Conservation (phyloP, 2,888 invertebrate genomes). For the Drosophila pegasa region DNA sequence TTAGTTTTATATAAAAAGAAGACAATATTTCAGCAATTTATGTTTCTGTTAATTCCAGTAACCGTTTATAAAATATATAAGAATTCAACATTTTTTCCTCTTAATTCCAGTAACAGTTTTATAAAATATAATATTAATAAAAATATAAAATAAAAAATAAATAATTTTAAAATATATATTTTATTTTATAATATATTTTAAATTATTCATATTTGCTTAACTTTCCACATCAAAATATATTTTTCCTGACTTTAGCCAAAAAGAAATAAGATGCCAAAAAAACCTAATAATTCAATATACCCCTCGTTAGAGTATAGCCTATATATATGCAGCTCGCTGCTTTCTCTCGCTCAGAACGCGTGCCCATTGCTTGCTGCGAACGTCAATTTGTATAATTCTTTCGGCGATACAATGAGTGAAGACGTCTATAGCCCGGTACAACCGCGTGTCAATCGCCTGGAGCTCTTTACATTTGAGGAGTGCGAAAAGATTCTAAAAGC, state of each 20-base stretch:
- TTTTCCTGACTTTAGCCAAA: not conserved
- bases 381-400: not conserved
- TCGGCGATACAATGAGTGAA: slow-evolving; percentile 33
- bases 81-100: not conserved
- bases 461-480: slow-evolving; percentile 64
- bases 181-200: no score
- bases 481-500: slow-evolving; percentile 64
- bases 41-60: no score
- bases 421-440: slow-evolving; percentile 45
- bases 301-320: slow-evolving; percentile 1
- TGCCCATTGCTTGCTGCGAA: not conserved
- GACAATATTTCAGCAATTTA: no score
- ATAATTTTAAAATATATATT: no score
- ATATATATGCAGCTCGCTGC: slow-evolving; percentile 1
- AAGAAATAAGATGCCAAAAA: no score
- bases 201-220: no score
- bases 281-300: not conserved
- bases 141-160: not conserved
- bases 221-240: no score
- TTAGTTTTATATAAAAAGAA: no score
- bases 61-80: no score
- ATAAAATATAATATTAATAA: not conserved
- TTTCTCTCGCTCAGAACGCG: slow-evolving; percentile 5
- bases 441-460: slow-evolving; percentile 49
- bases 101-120: not conserved